These are phyloP conservation scores for Thomomys bottae DNA, from an alignment of 2,113 vertebrate genomes.

Conservation along the genomic window DNA sequence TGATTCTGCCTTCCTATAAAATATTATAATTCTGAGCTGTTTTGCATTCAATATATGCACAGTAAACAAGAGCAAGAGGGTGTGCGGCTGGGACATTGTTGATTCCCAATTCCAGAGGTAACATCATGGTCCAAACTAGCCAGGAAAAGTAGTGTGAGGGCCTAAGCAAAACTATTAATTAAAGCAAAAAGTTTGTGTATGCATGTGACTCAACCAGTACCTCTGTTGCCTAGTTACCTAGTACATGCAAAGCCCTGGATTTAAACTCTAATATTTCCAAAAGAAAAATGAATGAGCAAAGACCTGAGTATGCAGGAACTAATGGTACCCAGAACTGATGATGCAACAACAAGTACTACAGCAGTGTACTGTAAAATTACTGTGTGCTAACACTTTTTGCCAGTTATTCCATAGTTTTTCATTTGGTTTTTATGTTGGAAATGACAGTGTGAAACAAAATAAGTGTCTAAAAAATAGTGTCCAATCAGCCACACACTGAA, in stretches of 20 bases:
- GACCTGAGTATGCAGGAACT: neutral
- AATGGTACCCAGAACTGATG: neutral
- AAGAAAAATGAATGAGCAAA: neutral
- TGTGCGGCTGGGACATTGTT: too few relatives aligned
- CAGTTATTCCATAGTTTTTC: conserved; percentile 7
- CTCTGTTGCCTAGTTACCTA: too few relatives aligned
- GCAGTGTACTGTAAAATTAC: neutral
- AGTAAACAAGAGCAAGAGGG: neutral
- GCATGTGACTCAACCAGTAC: too few relatives aligned
- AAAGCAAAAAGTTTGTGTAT: too few relatives aligned
- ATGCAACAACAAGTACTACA: neutral
- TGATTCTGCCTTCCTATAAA: conserved; percentile 26
- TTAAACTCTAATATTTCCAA: too few relatives aligned
- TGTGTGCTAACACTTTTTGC: neutral
- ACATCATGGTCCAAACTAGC: too few relatives aligned
- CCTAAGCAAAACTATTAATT: too few relatives aligned
- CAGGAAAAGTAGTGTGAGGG: too few relatives aligned
- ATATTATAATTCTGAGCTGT: neutral
- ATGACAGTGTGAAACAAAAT: neutral
- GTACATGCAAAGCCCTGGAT: too few relatives aligned
- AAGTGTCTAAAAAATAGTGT: neutral
- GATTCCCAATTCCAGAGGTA: too few relatives aligned
- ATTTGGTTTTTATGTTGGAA: conserved; percentile 17
- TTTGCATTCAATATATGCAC: conserved; percentile 7
- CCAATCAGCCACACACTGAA: neutral